Base-by-base conservation (phyloP, 2,888 invertebrate genomes). In the Didymodactylos carnosus region DNA sequence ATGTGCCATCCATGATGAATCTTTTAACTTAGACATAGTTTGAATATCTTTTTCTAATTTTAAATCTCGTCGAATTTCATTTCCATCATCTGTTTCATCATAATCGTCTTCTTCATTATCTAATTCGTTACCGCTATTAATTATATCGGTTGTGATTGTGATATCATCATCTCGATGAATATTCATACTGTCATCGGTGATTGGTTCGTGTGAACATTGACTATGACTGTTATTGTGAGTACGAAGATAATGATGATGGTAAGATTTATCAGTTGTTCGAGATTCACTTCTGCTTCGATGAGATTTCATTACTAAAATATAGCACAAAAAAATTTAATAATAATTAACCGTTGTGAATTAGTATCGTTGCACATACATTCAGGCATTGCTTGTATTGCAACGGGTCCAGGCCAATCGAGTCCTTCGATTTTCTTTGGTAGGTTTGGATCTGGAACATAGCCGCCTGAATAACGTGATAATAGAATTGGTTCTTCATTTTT, bases 361-460 rank as follows among this genome's bases (percentile, higher is more conserved):
- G n/a, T n/a, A n/a, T n/a, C n/a, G n/a, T n/a, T n/a, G n/a, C n/a
- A n/a, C 70, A 41, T 70, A 39, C 39, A 46, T 46, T 70, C 80
- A 13, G 62, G 41, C 23, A 69, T 78, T 13, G 78, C 89, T 75
- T 91, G 92, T 86, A 94, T 94, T 6, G 94, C 93, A 84, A 94
- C 94, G 77, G 95, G 95, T 77, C 94, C 95, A 69, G 95, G 95
- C 86, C 95, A 97, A 86, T 97, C 95, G 82, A 95, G 94, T 76
- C 95, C 86, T 84, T 95, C 95, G 78, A 97, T 97, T 83, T 92
- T 91, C 75, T 91, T 88, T 80, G 89, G 87, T 78, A 91, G 88
- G 76, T 90, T 91, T 19, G 92, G 91, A 80, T 88, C 88, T 53
- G 93, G 94, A 80, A 91, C 91, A 85, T 89, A 91, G 29, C 92